phyloP scores from a whole-genome alignment of 2,888 invertebrate genomes.

The Drosophila subsilvestris region DNA sequence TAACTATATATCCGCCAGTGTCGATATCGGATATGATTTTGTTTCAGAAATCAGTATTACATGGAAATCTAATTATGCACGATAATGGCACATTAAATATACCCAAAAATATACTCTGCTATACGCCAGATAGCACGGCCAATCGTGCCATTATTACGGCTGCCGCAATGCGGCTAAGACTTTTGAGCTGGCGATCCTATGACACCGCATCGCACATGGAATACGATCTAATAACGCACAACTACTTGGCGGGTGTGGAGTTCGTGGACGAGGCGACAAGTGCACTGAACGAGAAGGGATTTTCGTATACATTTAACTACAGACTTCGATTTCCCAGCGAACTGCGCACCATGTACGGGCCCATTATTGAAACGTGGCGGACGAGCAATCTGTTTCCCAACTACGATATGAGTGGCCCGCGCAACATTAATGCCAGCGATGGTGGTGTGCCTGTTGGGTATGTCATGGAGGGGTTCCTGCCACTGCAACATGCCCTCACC shows the following conservation, averaged over 20 bases:
- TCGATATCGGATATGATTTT: slow-evolving; percentile 17
- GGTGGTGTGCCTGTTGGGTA: slow-evolving; percentile 87
- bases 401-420: slow-evolving; percentile 87
- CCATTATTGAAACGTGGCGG: slow-evolving; percentile 85
- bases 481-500: slow-evolving; percentile 86
- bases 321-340: slow-evolving; percentile 87
- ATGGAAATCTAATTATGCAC: slow-evolving; percentile 34
- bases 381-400: slow-evolving; percentile 87
- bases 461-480: slow-evolving; percentile 87
- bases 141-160: slow-evolving; percentile 58
- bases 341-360: slow-evolving; percentile 83
- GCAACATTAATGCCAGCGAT: slow-evolving; percentile 84
- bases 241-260: slow-evolving; percentile 85
- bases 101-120: slow-evolving; percentile 80
- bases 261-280: slow-evolving; percentile 77
- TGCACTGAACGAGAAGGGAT: background rate
- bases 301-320: slow-evolving; percentile 85
- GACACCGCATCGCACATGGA: slow-evolving; percentile 32
- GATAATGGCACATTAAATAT: slow-evolving; percentile 36
- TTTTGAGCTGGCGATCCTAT: slow-evolving; percentile 40
- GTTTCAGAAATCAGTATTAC: background rate
- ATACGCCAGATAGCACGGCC: slow-evolving; percentile 82
- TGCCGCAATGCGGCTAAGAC: slow-evolving; percentile 34
- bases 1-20: slow-evolving; percentile 5
- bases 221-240: slow-evolving; percentile 25